These are phyloP conservation scores for Ditylenchus weischeri DNA, from an alignment of 2,888 invertebrate genomes.

Conservation along the genomic window DNA sequence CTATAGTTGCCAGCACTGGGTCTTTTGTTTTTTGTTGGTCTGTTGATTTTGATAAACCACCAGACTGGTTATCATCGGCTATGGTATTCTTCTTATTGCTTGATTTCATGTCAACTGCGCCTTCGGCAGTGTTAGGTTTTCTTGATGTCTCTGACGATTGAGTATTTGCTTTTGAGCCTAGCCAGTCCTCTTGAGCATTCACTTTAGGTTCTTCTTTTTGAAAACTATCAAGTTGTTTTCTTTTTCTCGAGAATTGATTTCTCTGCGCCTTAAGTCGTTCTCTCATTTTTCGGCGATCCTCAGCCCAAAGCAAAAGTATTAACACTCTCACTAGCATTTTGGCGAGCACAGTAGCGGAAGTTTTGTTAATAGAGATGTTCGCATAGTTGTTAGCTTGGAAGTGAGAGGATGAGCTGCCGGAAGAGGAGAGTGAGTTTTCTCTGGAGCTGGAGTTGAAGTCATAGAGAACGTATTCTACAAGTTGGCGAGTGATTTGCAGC, in stretches of 20 bases:
- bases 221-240: not conserved
- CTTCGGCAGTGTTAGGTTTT: not conserved
- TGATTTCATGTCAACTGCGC: not conserved
- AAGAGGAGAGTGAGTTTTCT: slow-evolving; percentile 2
- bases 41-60: not conserved
- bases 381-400: not conserved
- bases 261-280: slow-evolving; percentile 2
- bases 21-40: slow-evolving; percentile 6
- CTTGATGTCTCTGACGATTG: no score
- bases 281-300: slow-evolving; percentile 26
- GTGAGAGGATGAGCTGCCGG: not conserved
- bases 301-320: slow-evolving; percentile 36
- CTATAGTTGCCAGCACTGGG: slow-evolving; percentile 10
- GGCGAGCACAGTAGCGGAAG: slow-evolving; percentile 33
- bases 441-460: slow-evolving; percentile 2
- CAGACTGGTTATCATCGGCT: not conserved
- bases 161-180: no score
- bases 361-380: slow-evolving; percentile 26
- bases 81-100: not conserved
- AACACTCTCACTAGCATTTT: slow-evolving; percentile 37
- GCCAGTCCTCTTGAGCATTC: no score
- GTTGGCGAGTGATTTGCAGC: slow-evolving; percentile 22
- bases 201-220: not conserved
- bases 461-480: slow-evolving; percentile 22
- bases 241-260: not conserved